phyloP scores from a whole-genome alignment of 2,888 invertebrate species.

The Elegia similella region DNA sequence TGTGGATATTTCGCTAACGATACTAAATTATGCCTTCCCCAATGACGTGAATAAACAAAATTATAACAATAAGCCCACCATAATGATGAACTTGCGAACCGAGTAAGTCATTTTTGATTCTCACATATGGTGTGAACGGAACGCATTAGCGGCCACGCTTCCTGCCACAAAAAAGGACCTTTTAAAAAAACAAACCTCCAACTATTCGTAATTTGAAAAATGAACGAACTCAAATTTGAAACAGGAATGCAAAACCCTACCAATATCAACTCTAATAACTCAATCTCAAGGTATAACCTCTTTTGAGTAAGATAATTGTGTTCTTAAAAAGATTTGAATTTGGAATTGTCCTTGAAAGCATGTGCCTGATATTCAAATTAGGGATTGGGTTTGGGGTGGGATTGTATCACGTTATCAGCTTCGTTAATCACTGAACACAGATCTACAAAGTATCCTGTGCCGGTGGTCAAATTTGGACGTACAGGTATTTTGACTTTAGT shows the following conservation, averaged over 20 bases:
- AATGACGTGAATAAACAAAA: slow-evolving; percentile 58
- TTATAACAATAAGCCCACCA: slow-evolving; percentile 54
- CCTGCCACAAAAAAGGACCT: slow-evolving; percentile 48
- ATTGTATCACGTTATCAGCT: slow-evolving; percentile 24
- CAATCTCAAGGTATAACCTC: background rate
- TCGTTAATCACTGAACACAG: slow-evolving; percentile 17
- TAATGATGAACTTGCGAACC: slow-evolving; percentile 41
- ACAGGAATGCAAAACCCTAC: slow-evolving; percentile 7
- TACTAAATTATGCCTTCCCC: slow-evolving; percentile 45
- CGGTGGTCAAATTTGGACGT: too few relatives aligned
- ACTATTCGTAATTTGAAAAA: slow-evolving; percentile 51
- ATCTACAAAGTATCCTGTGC: too few relatives aligned
- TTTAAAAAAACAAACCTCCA: slow-evolving; percentile 35
- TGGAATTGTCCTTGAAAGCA: slow-evolving; percentile 37
- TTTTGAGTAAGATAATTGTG: background rate
- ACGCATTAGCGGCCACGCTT: slow-evolving; percentile 57
- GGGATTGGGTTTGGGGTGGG: slow-evolving; percentile 38
- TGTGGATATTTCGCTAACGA: slow-evolving; percentile 54
- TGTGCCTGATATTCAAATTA: slow-evolving; percentile 57
- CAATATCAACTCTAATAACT: slow-evolving; percentile 1
- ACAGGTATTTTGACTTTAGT: too few relatives aligned
- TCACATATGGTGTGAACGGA: slow-evolving; percentile 66
- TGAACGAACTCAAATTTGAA: slow-evolving; percentile 36
- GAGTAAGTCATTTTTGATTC: slow-evolving; percentile 54
- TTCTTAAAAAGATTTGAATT: slow-evolving; percentile 18